phyloP scores from a whole-genome alignment of 2,797 vertebrate species.

The Bovichtus diacanthus region DNA sequence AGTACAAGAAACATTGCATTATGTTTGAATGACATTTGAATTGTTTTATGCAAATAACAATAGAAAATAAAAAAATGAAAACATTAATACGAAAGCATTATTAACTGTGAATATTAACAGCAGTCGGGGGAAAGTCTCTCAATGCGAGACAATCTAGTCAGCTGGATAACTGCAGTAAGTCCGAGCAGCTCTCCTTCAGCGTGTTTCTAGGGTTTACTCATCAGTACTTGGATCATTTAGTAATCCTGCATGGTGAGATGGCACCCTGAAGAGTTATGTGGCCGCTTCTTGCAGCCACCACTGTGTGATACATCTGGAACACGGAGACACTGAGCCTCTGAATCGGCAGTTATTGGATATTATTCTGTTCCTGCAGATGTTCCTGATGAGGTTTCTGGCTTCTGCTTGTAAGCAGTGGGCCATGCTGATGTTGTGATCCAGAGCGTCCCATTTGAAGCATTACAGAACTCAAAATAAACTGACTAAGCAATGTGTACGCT shows the following conservation, averaged over 20 bases:
- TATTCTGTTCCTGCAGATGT: neutral
- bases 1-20: neutral
- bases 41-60: neutral
- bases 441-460: neutral
- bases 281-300: neutral
- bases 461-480: conserved; percentile 1
- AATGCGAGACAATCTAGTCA: neutral
- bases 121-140: no score
- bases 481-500: neutral
- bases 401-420: neutral
- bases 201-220: neutral
- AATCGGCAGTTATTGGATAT: conserved; percentile 34
- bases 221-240: neutral
- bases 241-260: neutral
- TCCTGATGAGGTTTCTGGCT: conserved; percentile 19
- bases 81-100: neutral
- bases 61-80: neutral
- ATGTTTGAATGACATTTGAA: neutral
- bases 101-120: neutral
- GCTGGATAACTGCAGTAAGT: neutral
- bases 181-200: neutral
- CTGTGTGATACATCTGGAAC: conserved; percentile 24
- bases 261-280: neutral
- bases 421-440: conserved; percentile 4
- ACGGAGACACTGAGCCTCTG: conserved; percentile 20